Conservation (phyloP, 2,888 invertebrate genomes). For the Serripes groenlandicus region DNA sequence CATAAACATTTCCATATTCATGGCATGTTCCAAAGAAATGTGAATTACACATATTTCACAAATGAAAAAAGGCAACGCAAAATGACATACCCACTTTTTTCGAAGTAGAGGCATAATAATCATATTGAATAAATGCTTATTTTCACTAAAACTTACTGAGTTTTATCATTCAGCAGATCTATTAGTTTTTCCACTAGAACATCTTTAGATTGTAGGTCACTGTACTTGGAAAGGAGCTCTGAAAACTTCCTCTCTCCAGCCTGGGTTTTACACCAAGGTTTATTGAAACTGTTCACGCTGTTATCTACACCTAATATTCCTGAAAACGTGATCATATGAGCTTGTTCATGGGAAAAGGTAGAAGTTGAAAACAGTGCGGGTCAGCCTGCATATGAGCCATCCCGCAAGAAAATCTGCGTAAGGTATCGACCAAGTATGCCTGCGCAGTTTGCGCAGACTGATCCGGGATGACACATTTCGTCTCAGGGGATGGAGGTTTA, state of each 20-base stretch:
- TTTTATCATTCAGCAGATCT: conserved; percentile 60
- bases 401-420: no score
- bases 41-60: no score
- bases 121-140: no score
- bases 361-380: neutral
- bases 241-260: conserved; percentile 54
- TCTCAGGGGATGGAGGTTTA: no score
- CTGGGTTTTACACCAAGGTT: conserved; percentile 64
- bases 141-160: conserved; percentile 70
- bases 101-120: no score
- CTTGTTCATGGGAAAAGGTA: no score
- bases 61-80: no score
- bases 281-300: conserved; percentile 6
- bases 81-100: no score
- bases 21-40: no score
- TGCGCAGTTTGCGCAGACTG: neutral
- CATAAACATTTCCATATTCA: no score
- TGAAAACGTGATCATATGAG: conserved; percentile 7
- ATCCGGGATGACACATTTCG: no score
- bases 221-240: conserved; percentile 51
- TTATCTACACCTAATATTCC: conserved; percentile 19
- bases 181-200: conserved; percentile 53
- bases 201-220: conserved; percentile 40
- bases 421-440: no score
- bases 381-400: neutral